Evolutionary conservation across 2,888 invertebrate genomes (phyloP).

Genomic region (Strigamia maritima): DNA sequence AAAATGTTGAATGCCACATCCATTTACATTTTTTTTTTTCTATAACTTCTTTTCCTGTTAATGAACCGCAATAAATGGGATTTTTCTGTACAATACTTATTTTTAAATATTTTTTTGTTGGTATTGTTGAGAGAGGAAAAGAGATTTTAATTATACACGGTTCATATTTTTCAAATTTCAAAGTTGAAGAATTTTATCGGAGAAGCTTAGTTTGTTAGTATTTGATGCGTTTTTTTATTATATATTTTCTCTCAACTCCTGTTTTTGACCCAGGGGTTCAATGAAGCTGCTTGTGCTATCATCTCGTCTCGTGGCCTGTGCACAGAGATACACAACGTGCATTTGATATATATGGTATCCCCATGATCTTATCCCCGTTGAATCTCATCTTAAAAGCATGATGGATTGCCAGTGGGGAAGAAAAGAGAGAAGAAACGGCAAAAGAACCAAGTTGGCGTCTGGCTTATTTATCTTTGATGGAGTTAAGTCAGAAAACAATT

Average conservation of each 20-base stretch:
- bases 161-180: no score
- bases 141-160: neutral
- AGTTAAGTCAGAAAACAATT: slow-evolving; percentile 24
- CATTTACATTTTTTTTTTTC: neutral
- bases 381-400: slow-evolving; percentile 34
- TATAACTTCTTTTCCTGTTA: neutral
- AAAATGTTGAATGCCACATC: neutral
- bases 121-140: neutral
- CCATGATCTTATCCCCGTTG: slow-evolving; percentile 5
- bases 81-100: neutral
- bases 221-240: neutral
- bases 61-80: neutral
- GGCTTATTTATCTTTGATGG: slow-evolving; percentile 32
- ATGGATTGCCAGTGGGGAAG: slow-evolving; percentile 28
- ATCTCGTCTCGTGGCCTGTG: neutral
- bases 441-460: neutral
- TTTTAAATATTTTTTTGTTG: neutral
- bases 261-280: neutral
- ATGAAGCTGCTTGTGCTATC: slow-evolving; percentile 11
- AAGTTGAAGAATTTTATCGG: neutral
- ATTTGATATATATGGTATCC: neutral
- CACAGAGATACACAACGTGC: neutral
- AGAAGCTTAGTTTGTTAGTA: no score
- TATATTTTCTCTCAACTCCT: neutral
- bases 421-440: neutral